Evolutionary conservation across 2,888 invertebrate genomes (phyloP), one percentile per base, ranked within the genome.

Genomic region (Bellardia pandia): DNA sequence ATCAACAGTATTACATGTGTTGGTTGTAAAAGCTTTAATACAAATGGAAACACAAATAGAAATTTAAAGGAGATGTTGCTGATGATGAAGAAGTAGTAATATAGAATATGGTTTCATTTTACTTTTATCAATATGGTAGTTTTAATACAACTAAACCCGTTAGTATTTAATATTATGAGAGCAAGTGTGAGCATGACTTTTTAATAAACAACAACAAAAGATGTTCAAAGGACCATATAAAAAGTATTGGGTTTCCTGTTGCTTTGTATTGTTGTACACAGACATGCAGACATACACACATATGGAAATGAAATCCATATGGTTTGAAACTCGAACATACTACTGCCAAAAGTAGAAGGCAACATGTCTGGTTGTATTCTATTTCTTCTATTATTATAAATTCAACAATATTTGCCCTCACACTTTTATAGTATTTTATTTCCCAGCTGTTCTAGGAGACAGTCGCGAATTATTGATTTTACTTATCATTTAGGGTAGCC

Each of bases 181-280:
- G n/a, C 14, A n/a, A 8, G 37, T 9, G 2, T 56, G 75, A 62
- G 72, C 42, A n/a, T 80, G 75, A 80, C 75, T 75, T 85, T 76
- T 80, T 75, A 69, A 80, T 64, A 80, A 69, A 79, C 75, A 80
- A 56, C 56, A n/a, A 83, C 85, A 79, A 79, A 75, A 60, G 74
- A 60, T 74, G 45, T 74, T 60, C 16, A 75, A 23, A 42, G 68
- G 75, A 69, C 62, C 69, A 14, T 53, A 62, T 23, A 16, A 51
- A 75, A 64, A 68, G 77, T 81, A 62, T 81, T 58, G 14, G 66
- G 69, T 85, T 82, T 87, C 78, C 85, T 82, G 77, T 81, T 85
- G 78, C 78, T 48, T 68, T 16, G 14, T 6, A 33, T 6, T 37
- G 0, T 13, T 45, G 13, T 45, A 33, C 51, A 58, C 48, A 7